A percentile compares a stretch with the other conserved stretches of the same genome.
phyloP scores from a whole-genome alignment of 2,797 vertebrate genomes.

The Coracias cyanogaster region DNA sequence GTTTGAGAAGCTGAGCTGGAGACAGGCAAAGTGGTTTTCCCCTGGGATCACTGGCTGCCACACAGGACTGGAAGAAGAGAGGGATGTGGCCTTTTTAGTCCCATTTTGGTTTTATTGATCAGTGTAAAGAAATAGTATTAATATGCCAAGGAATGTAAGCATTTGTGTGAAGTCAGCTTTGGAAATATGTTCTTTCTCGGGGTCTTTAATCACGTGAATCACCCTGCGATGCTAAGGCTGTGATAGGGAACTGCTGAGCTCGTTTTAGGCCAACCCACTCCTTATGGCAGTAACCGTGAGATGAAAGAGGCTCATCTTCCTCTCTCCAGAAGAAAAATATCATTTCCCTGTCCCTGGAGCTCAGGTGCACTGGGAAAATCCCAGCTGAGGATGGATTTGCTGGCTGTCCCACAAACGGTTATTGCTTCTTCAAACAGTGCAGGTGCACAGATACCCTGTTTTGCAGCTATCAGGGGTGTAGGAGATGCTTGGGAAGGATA shows the following conservation, averaged over 20 bases:
- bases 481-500: background rate
- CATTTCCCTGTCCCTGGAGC: background rate
- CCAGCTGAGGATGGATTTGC: background rate
- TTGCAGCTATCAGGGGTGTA: background rate
- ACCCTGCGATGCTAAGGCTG: background rate
- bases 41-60: background rate
- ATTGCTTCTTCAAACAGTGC: background rate
- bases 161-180: background rate
- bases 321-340: background rate
- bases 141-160: background rate
- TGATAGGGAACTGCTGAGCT: background rate
- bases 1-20: slow-evolving; percentile 22
- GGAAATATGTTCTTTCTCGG: background rate
- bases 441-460: background rate
- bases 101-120: background rate
- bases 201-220: background rate
- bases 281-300: background rate
- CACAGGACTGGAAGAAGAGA: background rate
- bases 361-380: background rate
- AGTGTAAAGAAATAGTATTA: background rate
- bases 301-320: background rate
- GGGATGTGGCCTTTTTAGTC: background rate
- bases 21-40: background rate
- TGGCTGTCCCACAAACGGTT: background rate
- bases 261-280: background rate